Conservation (phyloP, 2,113 vertebrate genomes). For the Reinhardtius hippoglossoides region DNA sequence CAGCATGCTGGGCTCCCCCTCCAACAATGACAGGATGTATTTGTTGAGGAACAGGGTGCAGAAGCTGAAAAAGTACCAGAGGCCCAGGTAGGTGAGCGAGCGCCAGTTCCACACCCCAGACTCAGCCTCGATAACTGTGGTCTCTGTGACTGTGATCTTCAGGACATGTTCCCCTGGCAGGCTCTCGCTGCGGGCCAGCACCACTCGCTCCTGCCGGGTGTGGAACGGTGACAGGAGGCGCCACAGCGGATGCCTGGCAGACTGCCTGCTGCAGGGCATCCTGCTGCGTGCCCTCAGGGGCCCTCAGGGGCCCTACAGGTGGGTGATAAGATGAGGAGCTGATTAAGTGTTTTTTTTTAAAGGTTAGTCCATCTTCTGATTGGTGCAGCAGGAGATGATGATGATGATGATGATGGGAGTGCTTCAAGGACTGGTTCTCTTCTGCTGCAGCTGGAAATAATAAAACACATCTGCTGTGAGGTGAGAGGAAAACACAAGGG, state of each 20-base stretch:
- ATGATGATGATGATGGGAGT: background rate
- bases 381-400: background rate
- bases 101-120: slow-evolving; percentile 89
- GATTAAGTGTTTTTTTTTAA: background rate
- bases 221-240: slow-evolving; percentile 77
- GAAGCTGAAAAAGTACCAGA: slow-evolving; percentile 99
- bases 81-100: slow-evolving; percentile 86
- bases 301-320: slow-evolving; percentile 26
- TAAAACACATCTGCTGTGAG: background rate
- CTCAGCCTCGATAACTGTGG: slow-evolving; percentile 91
- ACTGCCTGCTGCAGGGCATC: slow-evolving; percentile 69
- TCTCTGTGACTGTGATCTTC: slow-evolving; percentile 94
- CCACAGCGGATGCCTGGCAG: slow-evolving; percentile 62
- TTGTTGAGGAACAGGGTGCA: slow-evolving; percentile 98
- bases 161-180: slow-evolving; percentile 87
- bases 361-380: slow-evolving; percentile 56
- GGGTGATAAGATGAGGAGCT: background rate
- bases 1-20: slow-evolving; percentile 94
- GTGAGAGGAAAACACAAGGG: background rate
- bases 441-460: background rate
- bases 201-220: slow-evolving; percentile 84
- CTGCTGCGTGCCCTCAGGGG: slow-evolving; percentile 6
- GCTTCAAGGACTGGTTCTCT: background rate
- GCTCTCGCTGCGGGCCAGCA: slow-evolving; percentile 86
- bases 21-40: slow-evolving; percentile 93